These are phyloP conservation scores for Hycleus cichorii DNA, from an alignment of 1,140 invertebrate species.

Conservation along the genomic window DNA sequence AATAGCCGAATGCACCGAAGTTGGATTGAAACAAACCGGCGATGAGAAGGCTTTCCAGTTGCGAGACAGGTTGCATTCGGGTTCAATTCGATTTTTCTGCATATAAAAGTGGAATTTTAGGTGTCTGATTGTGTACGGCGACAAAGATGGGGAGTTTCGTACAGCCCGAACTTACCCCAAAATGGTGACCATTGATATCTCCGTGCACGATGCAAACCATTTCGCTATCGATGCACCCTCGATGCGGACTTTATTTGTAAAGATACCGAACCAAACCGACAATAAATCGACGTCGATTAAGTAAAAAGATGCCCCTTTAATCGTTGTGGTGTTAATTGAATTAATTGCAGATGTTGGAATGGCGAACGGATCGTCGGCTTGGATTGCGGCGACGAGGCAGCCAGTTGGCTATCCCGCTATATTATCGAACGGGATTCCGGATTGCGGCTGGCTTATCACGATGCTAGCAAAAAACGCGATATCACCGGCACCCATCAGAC, in stretches of 20 bases:
- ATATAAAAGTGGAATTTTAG: conserved; percentile 19
- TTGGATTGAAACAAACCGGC: conserved; percentile 26
- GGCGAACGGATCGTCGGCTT: conserved; percentile 42
- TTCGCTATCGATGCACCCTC: conserved; percentile 35
- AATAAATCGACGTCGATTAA: conserved; percentile 16
- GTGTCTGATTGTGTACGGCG: conserved; percentile 31
- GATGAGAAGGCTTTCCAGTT: conserved; percentile 26
- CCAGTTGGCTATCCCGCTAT: conserved; percentile 53
- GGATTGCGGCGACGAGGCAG: conserved; percentile 55
- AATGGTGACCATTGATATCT: conserved; percentile 34
- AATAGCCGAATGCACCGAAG: conserved; percentile 29
- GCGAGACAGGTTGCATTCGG: conserved; percentile 29
- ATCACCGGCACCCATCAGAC: conserved; percentile 26
- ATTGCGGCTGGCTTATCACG: conserved; percentile 51
- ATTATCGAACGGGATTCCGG: conserved; percentile 49
- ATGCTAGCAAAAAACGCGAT: conserved; percentile 36
- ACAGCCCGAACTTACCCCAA: conserved; percentile 34
- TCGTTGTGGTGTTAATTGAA: neutral
- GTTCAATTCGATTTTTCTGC: too few species aligned
- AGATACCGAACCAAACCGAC: conserved; percentile 27
- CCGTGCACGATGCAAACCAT: conserved; percentile 32
- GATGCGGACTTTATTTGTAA: conserved; percentile 35
- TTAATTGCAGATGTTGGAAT: conserved; percentile 12
- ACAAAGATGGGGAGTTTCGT: conserved; percentile 31
- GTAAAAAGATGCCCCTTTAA: conserved; percentile 11